Evolutionary conservation across 2,113 vertebrate species (phyloP).

Genomic region (Pygoscelis adeliae): DNA sequence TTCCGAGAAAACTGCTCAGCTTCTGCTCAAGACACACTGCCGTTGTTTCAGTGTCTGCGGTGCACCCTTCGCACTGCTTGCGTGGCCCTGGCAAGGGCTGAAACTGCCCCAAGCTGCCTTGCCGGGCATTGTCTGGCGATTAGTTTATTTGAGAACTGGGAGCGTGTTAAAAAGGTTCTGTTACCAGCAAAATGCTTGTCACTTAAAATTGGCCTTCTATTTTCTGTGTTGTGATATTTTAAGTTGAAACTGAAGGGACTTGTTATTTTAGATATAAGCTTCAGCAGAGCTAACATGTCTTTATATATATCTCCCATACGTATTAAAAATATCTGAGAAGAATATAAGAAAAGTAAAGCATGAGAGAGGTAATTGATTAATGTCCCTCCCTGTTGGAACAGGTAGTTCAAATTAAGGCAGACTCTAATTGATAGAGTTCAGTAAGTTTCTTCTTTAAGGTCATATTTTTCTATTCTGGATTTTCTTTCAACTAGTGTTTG

Average conservation of each 20-base stretch:
- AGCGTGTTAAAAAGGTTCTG: not conserved
- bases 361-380: not conserved
- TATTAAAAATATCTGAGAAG: not conserved
- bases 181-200: not conserved
- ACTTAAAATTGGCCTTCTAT: not conserved
- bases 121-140: not conserved
- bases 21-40: not conserved
- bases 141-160: not conserved
- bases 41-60: not conserved
- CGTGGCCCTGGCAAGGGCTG: not conserved
- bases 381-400: not conserved
- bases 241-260: not conserved
- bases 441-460: not conserved
- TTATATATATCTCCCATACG: not conserved
- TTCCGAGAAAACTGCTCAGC: not conserved
- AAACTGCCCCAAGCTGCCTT: not conserved
- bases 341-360: not conserved
- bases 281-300: not conserved
- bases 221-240: not conserved
- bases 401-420: not conserved
- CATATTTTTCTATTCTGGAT: not conserved
- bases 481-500: fast-evolving
- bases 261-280: not conserved
- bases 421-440: not conserved
- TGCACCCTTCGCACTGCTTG: fast-evolving